Evolutionary conservation across 1,140 invertebrate species (phyloP).

Genomic region (Zaprionus capensis): DNA sequence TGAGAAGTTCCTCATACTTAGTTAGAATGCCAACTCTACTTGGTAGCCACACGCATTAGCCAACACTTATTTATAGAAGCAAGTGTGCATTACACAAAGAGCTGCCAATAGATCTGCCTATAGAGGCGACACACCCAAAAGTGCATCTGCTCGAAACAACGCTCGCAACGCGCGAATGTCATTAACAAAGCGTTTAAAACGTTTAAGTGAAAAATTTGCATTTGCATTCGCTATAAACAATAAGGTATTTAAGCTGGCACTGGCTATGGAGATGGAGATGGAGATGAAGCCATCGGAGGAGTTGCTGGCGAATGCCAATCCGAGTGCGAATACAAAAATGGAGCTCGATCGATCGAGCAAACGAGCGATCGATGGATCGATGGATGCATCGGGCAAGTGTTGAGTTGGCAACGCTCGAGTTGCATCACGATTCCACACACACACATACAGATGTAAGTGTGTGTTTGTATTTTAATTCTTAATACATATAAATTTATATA

Average conservation of each 20-base stretch:
- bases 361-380: constrained; percentile 26
- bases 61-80: constrained; percentile 53
- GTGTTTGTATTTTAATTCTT: constrained; percentile 44
- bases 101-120: not conserved
- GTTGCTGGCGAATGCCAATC: constrained; percentile 25
- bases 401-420: constrained; percentile 31
- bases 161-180: constrained; percentile 58
- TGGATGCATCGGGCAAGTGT: constrained; percentile 31
- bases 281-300: constrained; percentile 44
- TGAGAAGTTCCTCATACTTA: not conserved
- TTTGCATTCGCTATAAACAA: constrained; percentile 66
- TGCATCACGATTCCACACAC: constrained; percentile 51
- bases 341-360: constrained; percentile 62
- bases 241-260: constrained; percentile 57
- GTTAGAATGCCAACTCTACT: not conserved
- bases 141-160: constrained; percentile 50
- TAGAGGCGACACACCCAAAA: constrained; percentile 69
- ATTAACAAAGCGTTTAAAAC: constrained; percentile 72
- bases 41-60: not conserved
- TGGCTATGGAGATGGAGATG: constrained; percentile 15
- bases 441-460: constrained; percentile 14
- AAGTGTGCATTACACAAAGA: constrained; percentile 38
- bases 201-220: constrained; percentile 49
- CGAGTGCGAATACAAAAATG: constrained; percentile 68
- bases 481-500: constrained; percentile 16